Evolutionary conservation across 2,113 vertebrate species (phyloP).

Genomic region (Acanthochromis polyacanthus): DNA sequence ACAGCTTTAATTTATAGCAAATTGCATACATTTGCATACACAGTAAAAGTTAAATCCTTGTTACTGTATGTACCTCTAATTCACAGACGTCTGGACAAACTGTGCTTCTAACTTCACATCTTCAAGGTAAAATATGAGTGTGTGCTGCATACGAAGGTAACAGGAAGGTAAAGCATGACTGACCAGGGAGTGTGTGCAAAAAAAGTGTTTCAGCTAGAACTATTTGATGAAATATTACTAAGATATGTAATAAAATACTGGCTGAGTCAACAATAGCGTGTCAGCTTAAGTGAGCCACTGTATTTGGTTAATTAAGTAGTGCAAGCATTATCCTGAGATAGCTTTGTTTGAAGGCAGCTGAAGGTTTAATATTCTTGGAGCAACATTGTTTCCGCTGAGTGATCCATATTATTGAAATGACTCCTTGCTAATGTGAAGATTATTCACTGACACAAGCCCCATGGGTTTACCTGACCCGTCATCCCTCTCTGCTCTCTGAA

Average conservation of each 20-base stretch:
- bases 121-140: too few relatives aligned
- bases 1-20: too few relatives aligned
- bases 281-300: not conserved
- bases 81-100: too few relatives aligned
- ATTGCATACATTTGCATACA: too few relatives aligned
- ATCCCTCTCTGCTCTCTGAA: constrained; percentile 57
- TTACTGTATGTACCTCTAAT: too few relatives aligned
- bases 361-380: constrained; percentile 58
- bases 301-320: not conserved
- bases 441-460: constrained; percentile 71
- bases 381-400: constrained; percentile 51
- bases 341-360: constrained; percentile 37
- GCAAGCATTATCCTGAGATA: constrained; percentile 5
- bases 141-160: not conserved
- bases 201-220: too few relatives aligned
- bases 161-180: not conserved
- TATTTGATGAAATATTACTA: too few relatives aligned
- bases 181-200: too few relatives aligned
- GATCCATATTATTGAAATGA: constrained; percentile 72
- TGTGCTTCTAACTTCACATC: too few relatives aligned
- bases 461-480: constrained; percentile 67
- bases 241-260: too few relatives aligned
- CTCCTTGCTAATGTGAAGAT: constrained; percentile 62
- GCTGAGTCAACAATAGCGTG: not conserved
- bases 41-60: too few relatives aligned